Evolutionary conservation across 35 echinoderm and acorn worm genomes (phyloP).

Genomic region (Amphiura filiformis): DNA sequence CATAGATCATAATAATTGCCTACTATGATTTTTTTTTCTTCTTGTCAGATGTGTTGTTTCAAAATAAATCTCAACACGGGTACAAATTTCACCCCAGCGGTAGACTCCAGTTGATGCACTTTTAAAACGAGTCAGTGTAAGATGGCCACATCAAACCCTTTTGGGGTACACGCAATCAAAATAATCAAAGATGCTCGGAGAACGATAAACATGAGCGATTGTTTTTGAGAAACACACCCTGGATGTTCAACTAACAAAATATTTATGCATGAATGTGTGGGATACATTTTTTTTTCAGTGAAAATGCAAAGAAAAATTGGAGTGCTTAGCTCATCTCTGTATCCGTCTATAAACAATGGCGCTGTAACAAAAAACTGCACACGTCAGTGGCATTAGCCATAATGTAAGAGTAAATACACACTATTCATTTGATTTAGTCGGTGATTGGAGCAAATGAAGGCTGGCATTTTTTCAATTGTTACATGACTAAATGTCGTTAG

Average conservation of each 20-base stretch:
- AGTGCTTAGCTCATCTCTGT: background rate
- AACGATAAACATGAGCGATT: background rate
- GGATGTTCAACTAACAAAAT: slow-evolving; percentile 9
- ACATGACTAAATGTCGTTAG: background rate
- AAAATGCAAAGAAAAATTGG: background rate
- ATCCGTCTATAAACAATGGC: background rate
- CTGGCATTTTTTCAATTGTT: background rate
- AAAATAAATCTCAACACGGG: no score
- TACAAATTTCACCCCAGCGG: no score
- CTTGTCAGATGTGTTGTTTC: no score
- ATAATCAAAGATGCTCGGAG: background rate
- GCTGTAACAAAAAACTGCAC: background rate
- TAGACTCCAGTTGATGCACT: no score
- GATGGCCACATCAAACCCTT: background rate
- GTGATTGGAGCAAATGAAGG: background rate
- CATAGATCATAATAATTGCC: no score
- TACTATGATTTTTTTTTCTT: no score
- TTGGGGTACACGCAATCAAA: background rate
- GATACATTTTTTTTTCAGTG: background rate
- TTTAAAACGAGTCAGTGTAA: background rate
- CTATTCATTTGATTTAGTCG: background rate
- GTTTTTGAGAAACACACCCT: background rate
- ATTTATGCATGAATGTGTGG: background rate
- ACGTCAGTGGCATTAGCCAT: background rate
- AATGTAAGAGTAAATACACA: background rate